Base-by-base conservation (phyloP, 2,888 invertebrate species). In the Herminia tarsipennalis region DNA sequence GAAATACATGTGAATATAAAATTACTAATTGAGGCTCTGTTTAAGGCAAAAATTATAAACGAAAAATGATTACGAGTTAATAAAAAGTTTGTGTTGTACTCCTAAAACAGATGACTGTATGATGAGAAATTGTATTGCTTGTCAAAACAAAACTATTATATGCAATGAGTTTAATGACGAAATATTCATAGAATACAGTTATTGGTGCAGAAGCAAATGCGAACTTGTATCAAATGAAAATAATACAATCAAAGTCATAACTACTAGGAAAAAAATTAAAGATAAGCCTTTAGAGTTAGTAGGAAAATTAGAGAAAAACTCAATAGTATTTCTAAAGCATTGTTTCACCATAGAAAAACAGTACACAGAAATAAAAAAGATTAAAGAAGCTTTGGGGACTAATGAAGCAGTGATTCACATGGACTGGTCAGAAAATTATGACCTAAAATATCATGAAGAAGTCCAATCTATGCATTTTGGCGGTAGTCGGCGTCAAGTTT, bases 371-470 rank as follows among this genome's bases (percentile, higher is more conserved):
- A 9, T 9, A 5, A 24, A 24, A 24, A 24, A 24, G n/a, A 9
- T 24, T 9, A 24, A 24, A 24, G 24, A 24, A 1, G 3, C 10
- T 3, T 14, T 35, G n/a, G 3, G 14, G 13, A 24, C 3, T 16
- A 35, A 35, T 24, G 35, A 17, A 16, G 35, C 35, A 9, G 9
- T 35, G 13, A 16, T 16, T 14, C 35, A 35, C 35, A 35, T 35
- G 25, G 24, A 35, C 22, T 35, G 35, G 35, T 35, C 35, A 8
- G 24, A 35, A 35, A 35, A 35, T 24, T 25, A 35, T 35, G 25
- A 24, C 2, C 17, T 35, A 1, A 35, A 35, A 24, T 35, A 35
- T 21, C 25, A 35, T 9, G 16, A 35, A 35, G 24, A 35, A 35
- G 35, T 17, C 6, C 35, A 35, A 17, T 35, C 25, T 1, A 35